Evolutionary conservation across 2,797 vertebrate species (phyloP), one percentile per base, ranked within the genome.

Genomic region (Coranthus polyacanthus): DNA sequence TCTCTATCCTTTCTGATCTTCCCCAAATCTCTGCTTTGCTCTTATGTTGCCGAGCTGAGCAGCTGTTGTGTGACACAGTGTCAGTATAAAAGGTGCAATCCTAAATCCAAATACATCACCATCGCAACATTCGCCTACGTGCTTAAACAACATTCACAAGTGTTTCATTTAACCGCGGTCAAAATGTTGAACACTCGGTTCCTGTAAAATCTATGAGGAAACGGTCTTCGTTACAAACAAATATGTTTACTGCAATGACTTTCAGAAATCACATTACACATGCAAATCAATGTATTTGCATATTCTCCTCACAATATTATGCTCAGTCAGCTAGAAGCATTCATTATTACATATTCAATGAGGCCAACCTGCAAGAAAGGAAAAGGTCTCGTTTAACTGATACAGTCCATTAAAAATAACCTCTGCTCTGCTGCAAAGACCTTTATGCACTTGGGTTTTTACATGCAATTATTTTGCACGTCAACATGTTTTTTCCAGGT

Each of bases 201-300:
- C 54, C 9, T 39, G 20, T 22, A 5, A 51, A 50, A 39, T 3
- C 10, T 60, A 21, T 60, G 42, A 67, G 52, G n/a, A n/a, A n/a
- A n/a, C n/a, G n/a, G n/a, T n/a, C 32, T 46, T 65, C 18, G 39
- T 21, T 36, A 56, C 50, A 42, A 21, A 39, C 9, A 59, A 52
- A 37, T 21, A 34, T 52, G 17, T 68, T 62, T n/a, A 17, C 55
- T 1, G 3, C 22, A 26, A 29, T 43, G 42, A 56, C 54, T 70
- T 65, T 53, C 42, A 42, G 20, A 68, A 68, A 63, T 65, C 45
- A 22, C 37, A 77, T 65, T 61, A 71, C 36, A 70, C 17, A 71
- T 71, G 56, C 24, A 77, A 78, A 81, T 71, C 38, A 34, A 46
- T 79, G 34, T 2, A 70, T 78, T 68, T 58, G 46, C 61, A 60